Evolutionary conservation across 1,140 invertebrate species (phyloP), one percentile per base, ranked within the genome.

Genomic region (Brachystomella parvula): DNA sequence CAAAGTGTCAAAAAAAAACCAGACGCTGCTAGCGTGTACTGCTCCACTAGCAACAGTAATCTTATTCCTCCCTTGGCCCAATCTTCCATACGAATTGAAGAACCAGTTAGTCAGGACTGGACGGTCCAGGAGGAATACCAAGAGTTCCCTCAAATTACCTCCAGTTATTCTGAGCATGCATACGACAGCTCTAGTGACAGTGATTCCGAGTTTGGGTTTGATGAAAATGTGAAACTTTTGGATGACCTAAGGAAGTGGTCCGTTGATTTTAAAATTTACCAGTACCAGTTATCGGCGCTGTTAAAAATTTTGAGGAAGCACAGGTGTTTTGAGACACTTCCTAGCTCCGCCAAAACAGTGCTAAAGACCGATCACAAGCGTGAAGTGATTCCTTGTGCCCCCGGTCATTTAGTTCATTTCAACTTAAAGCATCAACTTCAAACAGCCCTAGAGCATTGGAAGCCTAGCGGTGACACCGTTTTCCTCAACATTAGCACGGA

Each of bases 321-420:
- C 31, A 1, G 9, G 1, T 64, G 56, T 53, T 56, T 58, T 30
- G 3, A 47, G 2, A 61, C 30, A 6, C 19, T 64, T 1, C 68
- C 68, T 17, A 39, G 3, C 3, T 64, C 66, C 49, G 12, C 61
- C 15, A 58, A 64, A 24, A 60, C 68, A 30, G 29, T 70, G 29
- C 29, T 66, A 21, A 35, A 60, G 28, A 66, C 64, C 3, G 63
- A 63, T 19, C 29, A 28, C 0, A 1, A 3, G 15, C 3, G 15
- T 2, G 3, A 26, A 0, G 17, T 39, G 3, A 58, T 9, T 47
- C 0, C 2, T 31, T 24, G 62, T 39, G 15, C 21, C 19, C 49
- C 64, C n/a, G 68, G 68, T 1, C 0, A 49, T 15, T 66, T 63
- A 61, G 9, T 44, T 56, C 57, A 65, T 57, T 70, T 70, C 61